Base-by-base conservation (phyloP, 2,797 vertebrate species). In the Pseudochaenichthys georgianus region DNA sequence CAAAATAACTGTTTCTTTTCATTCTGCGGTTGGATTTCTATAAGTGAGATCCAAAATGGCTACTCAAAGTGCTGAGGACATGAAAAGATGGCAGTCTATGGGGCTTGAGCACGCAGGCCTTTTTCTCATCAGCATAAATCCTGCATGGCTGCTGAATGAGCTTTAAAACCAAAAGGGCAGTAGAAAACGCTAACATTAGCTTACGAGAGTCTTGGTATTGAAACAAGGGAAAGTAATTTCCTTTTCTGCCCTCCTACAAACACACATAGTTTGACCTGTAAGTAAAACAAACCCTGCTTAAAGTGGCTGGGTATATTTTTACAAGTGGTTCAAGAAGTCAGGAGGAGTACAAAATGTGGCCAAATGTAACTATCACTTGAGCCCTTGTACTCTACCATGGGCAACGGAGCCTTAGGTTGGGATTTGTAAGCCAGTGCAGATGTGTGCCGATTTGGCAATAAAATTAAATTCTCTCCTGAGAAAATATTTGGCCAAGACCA, bases 91-190 rank as follows among this genome's bases (percentile, higher is more conserved):
- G 82, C 70, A 64, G 76, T 69, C 64, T 48, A 17, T 45, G 47
- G 78, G 70, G 70, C 45, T 78, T 45, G 55, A 59, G 64, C 54
- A 23, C 2, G 21, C 89, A 91, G 88, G 59, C 72, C 65, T 75
- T 91, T 89, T 92, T 89, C 84, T 89, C 86, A 93, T 92, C 80
- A 91, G 79, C 73, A 82, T 92, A 91, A 93, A 94, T 92, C 83
- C 75, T 72, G 80, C 75, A 43, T 67, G 43, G 75, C 67, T 83
- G 73, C 60, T 60, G 73, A 85, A 78, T 77, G 48, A 78, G 85
- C 70, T 81, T 82, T 82, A 73, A 28, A 75, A 88, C 78, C 55
- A 70, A 82, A 72, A 72, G 45, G 28, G 51, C 73, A 65, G 58
- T 45, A 72, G 61, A 78, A 28, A 28, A 28, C 28, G 28, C 28